Evolutionary conservation across 2,797 vertebrate genomes (phyloP).

Genomic region (Cyprinodon diabolis): DNA sequence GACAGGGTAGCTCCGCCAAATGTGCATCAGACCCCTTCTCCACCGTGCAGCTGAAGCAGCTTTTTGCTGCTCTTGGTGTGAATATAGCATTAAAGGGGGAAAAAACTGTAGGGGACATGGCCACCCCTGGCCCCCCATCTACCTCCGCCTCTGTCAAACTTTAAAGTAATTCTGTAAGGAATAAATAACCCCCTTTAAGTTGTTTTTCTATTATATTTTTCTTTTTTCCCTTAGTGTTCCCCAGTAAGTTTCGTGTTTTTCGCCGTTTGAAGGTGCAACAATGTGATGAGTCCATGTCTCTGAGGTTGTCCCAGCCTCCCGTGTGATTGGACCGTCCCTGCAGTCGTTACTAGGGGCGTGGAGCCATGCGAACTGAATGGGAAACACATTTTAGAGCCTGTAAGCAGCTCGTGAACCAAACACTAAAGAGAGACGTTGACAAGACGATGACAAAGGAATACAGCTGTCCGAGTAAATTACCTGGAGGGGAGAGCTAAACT

Average conservation of each 20-base stretch:
- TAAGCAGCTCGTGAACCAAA: conserved; percentile 21
- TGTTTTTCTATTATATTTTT: not conserved
- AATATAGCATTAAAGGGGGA: too few relatives aligned
- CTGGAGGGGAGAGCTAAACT: conserved; percentile 2
- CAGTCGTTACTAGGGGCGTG: conserved; percentile 69
- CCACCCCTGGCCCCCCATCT: too few relatives aligned
- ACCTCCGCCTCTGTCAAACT: not conserved
- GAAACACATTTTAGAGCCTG: conserved; percentile 53
- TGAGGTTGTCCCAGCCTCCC: conserved; percentile 26
- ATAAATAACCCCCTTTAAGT: not conserved
- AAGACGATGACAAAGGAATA: conserved; percentile 37
- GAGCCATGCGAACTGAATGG: conserved; percentile 63
- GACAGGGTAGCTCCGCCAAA: too few relatives aligned
- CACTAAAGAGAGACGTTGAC: conserved; percentile 28
- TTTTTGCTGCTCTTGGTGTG: too few relatives aligned
- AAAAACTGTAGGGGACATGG: too few relatives aligned
- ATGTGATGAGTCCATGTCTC: conserved; percentile 22
- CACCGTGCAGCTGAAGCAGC: too few relatives aligned
- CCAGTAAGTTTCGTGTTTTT: conserved; percentile 7
- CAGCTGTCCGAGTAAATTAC: conserved; percentile 29
- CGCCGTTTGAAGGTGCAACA: conserved; percentile 21
- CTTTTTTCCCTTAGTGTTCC: not conserved
- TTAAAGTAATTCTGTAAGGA: not conserved
- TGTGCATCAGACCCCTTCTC: too few relatives aligned
- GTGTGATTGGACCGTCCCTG: conserved; percentile 68